Base-by-base conservation (phyloP, 2,888 invertebrate genomes). In the Slavum lentiscoides region DNA sequence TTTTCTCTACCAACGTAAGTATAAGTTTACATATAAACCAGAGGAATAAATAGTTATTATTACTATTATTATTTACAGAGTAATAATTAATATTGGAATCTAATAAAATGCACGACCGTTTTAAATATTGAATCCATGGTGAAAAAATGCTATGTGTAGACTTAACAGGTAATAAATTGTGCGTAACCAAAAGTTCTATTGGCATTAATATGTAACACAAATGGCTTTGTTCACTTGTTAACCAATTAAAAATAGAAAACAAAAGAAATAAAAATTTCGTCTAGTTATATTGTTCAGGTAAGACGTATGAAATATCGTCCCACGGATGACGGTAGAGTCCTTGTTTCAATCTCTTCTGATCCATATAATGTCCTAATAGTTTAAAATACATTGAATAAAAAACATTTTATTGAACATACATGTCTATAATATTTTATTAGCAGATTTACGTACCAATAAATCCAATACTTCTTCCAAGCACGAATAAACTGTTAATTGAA, bases 291-390 rank as follows among this genome's bases (percentile, higher is more conserved):
- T 91, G 90, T 85, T 94, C 94, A 8, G 94, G 94, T 86, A 94
- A 88, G 83, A 94, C 92, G 86, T 94, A 94, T 1, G 93, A 93
- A 88, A 99, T 99, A 87, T 99, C 99, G 87, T 99, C 99, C 99
- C 99, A 99, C 0, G 99, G 99, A 88, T 99, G 99, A 84, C 99
- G 93, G 88, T 99, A 99, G 7, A 99, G 90, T 11, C 98, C 99
- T 88, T 99, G 99, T 86, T 98, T 98, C 88, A 99, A 90, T 84
- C 99, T 90, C 89, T 96, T 97, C 89, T 99, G 99, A 88, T 99
- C 99, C 89, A 99, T 92, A 87, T 93, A 99, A 86, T 99, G 99
- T 21, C 98, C 91, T 91, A 84, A 30, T 81, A 66, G 62, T 55
- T 9, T 37, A 1, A 64, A 53, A 53, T 30, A 62, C 19, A 53